Evolutionary conservation across 2,113 vertebrate species (phyloP).

Genomic region (Glaucomys volans): DNA sequence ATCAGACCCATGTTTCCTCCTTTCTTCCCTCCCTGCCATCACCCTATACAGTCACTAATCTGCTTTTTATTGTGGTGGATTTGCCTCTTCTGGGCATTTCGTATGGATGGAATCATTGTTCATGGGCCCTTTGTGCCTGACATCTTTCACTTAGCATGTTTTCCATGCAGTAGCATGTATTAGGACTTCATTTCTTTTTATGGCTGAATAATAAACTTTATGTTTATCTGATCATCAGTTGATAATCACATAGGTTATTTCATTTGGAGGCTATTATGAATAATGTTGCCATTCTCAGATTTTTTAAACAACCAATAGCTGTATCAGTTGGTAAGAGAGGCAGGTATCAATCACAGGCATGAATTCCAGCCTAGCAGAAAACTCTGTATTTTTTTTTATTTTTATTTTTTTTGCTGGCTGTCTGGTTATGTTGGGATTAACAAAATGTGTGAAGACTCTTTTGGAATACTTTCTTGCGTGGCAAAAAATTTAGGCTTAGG

Average conservation of each 20-base stretch:
- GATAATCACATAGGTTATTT: not conserved
- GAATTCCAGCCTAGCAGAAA: not conserved
- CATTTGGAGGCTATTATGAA: not conserved
- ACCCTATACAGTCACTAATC: not conserved
- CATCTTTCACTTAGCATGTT: not conserved
- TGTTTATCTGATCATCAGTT: not conserved
- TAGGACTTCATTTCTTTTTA: not conserved
- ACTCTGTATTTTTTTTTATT: not conserved
- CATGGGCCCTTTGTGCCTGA: not conserved
- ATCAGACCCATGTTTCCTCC: not conserved
- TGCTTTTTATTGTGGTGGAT: not conserved
- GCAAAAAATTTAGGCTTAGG: not conserved
- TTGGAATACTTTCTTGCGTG: not conserved
- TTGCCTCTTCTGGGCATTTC: not conserved
- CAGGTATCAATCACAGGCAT: not conserved
- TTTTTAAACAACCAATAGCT: not conserved
- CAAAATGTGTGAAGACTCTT: not conserved
- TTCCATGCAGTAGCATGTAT: not conserved
- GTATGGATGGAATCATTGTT: not conserved
- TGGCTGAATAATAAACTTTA: not conserved
- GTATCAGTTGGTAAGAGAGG: not conserved
- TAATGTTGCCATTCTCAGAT: not conserved
- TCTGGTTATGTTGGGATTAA: constrained; percentile 17
- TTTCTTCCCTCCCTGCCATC: too few relatives aligned
- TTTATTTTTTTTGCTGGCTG: not conserved